A percentile compares a stretch with the other conserved stretches of the same genome.
These are phyloP conservation scores for Chrysolina americana DNA, from an alignment of 2,888 invertebrate species.

Conservation along the genomic window DNA sequence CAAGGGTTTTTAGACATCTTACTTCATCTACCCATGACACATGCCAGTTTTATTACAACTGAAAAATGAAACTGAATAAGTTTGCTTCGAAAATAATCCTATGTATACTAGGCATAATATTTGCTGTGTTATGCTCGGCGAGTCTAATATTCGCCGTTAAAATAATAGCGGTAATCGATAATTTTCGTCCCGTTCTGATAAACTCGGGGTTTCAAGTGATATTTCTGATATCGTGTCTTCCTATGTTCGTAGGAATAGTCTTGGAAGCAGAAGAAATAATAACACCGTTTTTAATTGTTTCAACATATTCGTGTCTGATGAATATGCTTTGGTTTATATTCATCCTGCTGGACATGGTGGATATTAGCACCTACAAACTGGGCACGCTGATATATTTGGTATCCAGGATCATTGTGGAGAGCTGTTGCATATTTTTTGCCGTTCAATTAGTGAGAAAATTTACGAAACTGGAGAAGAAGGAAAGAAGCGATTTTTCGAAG, in stretches of 20 bases:
- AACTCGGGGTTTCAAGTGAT: slow-evolving; percentile 38
- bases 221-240: slow-evolving; percentile 35
- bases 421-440: slow-evolving; percentile 20
- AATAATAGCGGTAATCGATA: neutral
- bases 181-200: slow-evolving; percentile 24
- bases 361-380: neutral
- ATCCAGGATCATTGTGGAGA: slow-evolving; percentile 16
- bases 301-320: slow-evolving; percentile 26
- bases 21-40: neutral
- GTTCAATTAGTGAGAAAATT: slow-evolving; percentile 13
- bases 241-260: slow-evolving; percentile 31
- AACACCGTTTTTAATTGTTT: slow-evolving; percentile 26
- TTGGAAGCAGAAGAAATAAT: slow-evolving; percentile 30
- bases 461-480: slow-evolving; percentile 8
- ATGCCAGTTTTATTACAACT: neutral
- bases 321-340: slow-evolving; percentile 26
- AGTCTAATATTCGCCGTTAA: slow-evolving; percentile 26
- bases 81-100: slow-evolving; percentile 15
- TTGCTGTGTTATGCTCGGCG: slow-evolving; percentile 19
- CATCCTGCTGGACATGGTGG: slow-evolving; percentile 3
- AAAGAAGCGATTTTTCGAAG: slow-evolving; percentile 6
- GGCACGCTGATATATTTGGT: slow-evolving; percentile 1
- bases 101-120: slow-evolving; percentile 9
- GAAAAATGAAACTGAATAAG: slow-evolving; percentile 17
- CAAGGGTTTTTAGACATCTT: too few species aligned